A percentile compares a stretch with the other conserved stretches of the same genome.
phyloP scores from a whole-genome alignment of 2,797 vertebrate genomes.

The Etheostoma perlongum region DNA sequence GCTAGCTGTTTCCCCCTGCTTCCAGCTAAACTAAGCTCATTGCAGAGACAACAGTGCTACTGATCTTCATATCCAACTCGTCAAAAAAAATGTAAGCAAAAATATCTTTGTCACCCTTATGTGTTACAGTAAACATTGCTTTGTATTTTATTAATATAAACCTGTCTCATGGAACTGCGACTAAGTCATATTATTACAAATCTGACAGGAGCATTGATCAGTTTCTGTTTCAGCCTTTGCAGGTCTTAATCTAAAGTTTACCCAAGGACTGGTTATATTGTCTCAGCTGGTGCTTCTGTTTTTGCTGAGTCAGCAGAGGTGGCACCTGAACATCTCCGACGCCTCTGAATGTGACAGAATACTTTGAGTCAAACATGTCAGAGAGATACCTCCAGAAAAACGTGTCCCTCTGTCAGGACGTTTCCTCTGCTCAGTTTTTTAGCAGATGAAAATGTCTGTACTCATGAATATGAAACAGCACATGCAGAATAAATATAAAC shows the following conservation, averaged over 20 bases:
- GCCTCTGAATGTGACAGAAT: constrained; percentile 39
- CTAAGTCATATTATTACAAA: not conserved
- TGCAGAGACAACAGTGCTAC: not conserved
- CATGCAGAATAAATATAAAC: constrained; percentile 41
- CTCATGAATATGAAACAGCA: constrained; percentile 51
- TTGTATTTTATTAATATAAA: not conserved
- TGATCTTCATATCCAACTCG: not conserved
- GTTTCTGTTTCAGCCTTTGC: not conserved
- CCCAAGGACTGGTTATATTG: not conserved
- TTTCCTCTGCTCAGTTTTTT: constrained; percentile 24
- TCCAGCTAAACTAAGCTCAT: not conserved
- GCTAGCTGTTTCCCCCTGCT: not conserved
- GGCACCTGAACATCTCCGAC: constrained; percentile 34
- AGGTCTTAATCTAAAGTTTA: not conserved
- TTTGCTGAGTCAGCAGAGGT: not conserved
- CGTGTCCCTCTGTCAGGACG: constrained; percentile 24
- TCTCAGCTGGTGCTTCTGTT: constrained; percentile 21
- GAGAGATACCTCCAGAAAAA: constrained; percentile 5
- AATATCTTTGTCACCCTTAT: accelerated
- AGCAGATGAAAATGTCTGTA: constrained; percentile 37
- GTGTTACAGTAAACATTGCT: not conserved
- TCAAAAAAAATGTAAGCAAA: not conserved
- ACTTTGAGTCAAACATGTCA: constrained; percentile 34
- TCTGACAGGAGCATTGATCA: not conserved
- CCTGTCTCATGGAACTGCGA: not conserved